A percentile compares a stretch with the other conserved stretches of the same genome.
phyloP scores from a whole-genome alignment of 2,888 invertebrate genomes.

The Suillia variegata region DNA sequence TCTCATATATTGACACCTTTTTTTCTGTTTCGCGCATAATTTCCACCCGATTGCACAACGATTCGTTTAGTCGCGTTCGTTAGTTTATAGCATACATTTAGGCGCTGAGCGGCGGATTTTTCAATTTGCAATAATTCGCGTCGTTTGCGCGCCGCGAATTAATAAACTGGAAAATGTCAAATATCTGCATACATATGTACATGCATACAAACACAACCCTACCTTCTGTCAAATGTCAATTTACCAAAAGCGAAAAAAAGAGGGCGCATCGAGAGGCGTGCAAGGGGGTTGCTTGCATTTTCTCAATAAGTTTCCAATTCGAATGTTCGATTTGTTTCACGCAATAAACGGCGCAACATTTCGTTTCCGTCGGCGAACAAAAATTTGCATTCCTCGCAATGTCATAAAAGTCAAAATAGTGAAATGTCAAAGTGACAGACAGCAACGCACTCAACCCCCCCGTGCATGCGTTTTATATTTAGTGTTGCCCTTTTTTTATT shows the following conservation, averaged over 20 bases:
- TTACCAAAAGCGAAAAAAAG: too few relatives aligned
- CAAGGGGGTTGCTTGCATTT: background rate
- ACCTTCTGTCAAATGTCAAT: background rate
- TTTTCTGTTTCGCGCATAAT: constrained; percentile 33
- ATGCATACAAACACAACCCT: constrained; percentile 10
- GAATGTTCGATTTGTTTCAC: background rate
- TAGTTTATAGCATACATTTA: background rate
- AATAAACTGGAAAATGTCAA: constrained; percentile 53
- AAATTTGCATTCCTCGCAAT: background rate
- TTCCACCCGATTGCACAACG: constrained; percentile 52
- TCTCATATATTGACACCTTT: background rate
- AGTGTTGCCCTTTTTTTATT: constrained; percentile 40
- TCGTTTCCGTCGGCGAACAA: too few relatives aligned
- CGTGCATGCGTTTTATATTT: background rate
- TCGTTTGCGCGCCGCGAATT: constrained; percentile 53
- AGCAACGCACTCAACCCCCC: too few relatives aligned
- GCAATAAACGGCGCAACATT: too few relatives aligned
- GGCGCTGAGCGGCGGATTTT: constrained; percentile 13
- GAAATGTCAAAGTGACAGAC: constrained; percentile 5
- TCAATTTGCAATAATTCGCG: constrained; percentile 51
- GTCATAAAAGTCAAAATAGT: too few relatives aligned
- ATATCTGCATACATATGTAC: constrained; percentile 18
- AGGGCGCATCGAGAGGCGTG: too few relatives aligned
- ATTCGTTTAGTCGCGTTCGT: constrained; percentile 34
- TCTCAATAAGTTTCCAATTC: background rate